Evolutionary conservation across 2,113 vertebrate species (phyloP), one percentile per base, ranked within the genome.

Genomic region (Spermophilus dauricus): DNA sequence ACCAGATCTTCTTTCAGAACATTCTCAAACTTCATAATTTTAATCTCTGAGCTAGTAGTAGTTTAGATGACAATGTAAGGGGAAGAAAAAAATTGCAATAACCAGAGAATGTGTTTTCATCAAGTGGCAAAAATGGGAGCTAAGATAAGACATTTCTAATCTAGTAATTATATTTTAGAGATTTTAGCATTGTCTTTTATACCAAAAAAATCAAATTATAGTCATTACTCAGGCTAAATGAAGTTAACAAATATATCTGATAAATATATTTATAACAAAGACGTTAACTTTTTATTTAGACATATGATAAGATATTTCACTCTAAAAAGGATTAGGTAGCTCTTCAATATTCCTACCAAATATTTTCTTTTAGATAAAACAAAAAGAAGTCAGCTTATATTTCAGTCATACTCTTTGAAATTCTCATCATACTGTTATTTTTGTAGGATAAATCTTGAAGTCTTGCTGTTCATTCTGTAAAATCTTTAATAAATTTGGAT

Each of bases 361-460:
- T 72, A 78, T 42, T 73, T 98, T 81, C 20, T 95, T 91, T 91
- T 78, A 73, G 22, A 9, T 76, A 75, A 72, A 73, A 18, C n/a
- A 95, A 73, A 96, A 93, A 72, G 18, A 77, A 87, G 16, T 82
- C 42, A 86, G 28, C 37, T 96, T 58, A 86, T 86, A 39, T 48
- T 90, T 90, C 72, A 87, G 65, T 83, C 26, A 81, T 86, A 37
- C 10, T 20, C 16, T 87, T 65, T 32, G 58, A 96, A 90, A 89
- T 94, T 78, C 86, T 94, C 96, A 96, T 80, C 8, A 37, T 87
- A 70, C n/a, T 89, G 3, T 96, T 98, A 32, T 98, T 96, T 97
- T 97, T 89, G 2, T 45, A 99, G 99, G 99, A 99, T 95, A 99
- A 99, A 97, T 99, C 99, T 72, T 99, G 99, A 98, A 99, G 99